Base-by-base conservation (phyloP, 2,888 invertebrate genomes). In the Tenodera sinensis region DNA sequence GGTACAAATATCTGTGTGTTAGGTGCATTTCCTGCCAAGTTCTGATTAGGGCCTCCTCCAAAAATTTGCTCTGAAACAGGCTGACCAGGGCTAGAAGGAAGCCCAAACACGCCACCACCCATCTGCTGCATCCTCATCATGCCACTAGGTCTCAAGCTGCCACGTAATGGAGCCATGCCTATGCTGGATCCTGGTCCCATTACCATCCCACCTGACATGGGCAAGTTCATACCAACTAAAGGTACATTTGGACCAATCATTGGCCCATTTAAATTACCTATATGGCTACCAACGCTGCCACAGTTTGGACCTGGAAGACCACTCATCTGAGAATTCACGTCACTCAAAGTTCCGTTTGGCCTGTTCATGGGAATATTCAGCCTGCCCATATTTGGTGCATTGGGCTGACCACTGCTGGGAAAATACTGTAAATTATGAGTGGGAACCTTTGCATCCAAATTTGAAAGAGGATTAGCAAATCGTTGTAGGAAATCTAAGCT, bases 401-500 rank as follows among this genome's bases (percentile, higher is more conserved):
- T 94, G 28, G 94, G 94, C 91, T 95, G 94, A 91, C 94, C 94
- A 90, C 95, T 94, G 90, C 94, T 94, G 4, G 95, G 96, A 93
- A 97, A 97, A 94, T 97, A 97, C 92, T 96, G 96, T 91, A 97
- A 94, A 92, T 96, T 95, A 91, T 95, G 95, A 91, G 94, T 95
- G 71, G 95, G 96, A 95, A 96, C 96, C 93, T 96, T 96, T n/a
- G 94, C 94, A 90, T 96, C 96, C 92, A 96, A 94, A 92, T 95
- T 95, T 88, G 96, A 95, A 93, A 97, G 95, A 0, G 98, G 98
- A 93, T 97, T 97, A 28, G 98, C 96, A 92, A 97, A 98, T 90
- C 98, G 95, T 92, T 97, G 98, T 89, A 98, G 94, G 93, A 98
- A 98, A 92, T 98, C 98, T 91, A 98, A 94, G 93, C 97, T 97